These are phyloP conservation scores for Chrysomela aeneicollis DNA, from an alignment of 2,888 invertebrate species.

Conservation along the genomic window DNA sequence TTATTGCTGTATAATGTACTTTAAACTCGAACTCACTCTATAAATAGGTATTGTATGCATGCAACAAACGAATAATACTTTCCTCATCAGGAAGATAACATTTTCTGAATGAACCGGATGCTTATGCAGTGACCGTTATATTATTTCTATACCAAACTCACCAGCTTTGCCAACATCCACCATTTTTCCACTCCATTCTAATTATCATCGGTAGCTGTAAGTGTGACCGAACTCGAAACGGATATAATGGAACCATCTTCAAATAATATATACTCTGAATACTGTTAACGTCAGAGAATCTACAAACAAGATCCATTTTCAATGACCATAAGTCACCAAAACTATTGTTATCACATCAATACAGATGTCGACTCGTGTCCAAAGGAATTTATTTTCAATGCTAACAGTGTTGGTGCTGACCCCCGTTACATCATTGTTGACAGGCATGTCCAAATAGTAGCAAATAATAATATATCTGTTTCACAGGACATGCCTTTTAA, in stretches of 20 bases:
- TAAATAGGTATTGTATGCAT: too few relatives aligned
- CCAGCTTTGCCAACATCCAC: neutral
- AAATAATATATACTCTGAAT: too few relatives aligned
- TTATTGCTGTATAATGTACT: too few relatives aligned
- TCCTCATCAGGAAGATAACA: too few relatives aligned
- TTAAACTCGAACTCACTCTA: too few relatives aligned
- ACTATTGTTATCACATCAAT: constrained; percentile 29
- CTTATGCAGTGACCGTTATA: too few relatives aligned
- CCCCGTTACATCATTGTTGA: constrained; percentile 30
- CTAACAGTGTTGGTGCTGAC: neutral
- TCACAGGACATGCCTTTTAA: neutral
- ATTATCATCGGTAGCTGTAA: neutral
- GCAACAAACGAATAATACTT: too few relatives aligned
- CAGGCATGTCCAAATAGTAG: constrained; percentile 47
- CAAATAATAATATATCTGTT: constrained; percentile 30
- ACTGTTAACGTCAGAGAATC: constrained; percentile 1
- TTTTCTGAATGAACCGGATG: too few relatives aligned
- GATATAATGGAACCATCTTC: too few relatives aligned
- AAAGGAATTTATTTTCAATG: constrained; percentile 24
- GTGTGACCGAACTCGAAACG: neutral
- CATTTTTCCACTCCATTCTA: neutral
- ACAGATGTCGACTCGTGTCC: constrained; percentile 30
- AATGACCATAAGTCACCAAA: neutral
- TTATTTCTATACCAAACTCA: too few relatives aligned
- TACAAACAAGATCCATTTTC: neutral